These are phyloP conservation scores for Festucalex cinctus DNA, from an alignment of 2,113 vertebrate species.

Conservation along the genomic window DNA sequence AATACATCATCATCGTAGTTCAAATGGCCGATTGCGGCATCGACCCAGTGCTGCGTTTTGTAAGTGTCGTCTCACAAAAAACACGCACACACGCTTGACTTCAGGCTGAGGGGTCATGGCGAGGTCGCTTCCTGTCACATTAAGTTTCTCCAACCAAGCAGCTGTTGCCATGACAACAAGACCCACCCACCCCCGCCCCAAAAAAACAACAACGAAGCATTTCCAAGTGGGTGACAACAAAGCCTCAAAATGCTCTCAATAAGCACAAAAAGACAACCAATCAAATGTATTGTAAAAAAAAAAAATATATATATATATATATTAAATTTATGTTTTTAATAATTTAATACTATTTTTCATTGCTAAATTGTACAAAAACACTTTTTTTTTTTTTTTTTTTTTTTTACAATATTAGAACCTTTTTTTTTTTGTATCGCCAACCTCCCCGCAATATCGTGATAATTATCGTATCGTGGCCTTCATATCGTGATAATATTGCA, in stretches of 20 bases:
- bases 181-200: neutral
- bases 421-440: too few relatives aligned
- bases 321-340: too few relatives aligned
- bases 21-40: neutral
- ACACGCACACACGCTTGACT: conserved; percentile 9
- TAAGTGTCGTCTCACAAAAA: neutral
- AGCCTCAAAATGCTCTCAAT: neutral
- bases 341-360: too few relatives aligned
- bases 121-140: conserved; percentile 42
- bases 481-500: too few relatives aligned
- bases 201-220: neutral
- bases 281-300: too few relatives aligned
- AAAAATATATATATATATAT: too few relatives aligned
- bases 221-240: neutral
- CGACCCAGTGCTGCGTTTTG: neutral
- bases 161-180: conserved; percentile 25
- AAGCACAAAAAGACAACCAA: neutral
- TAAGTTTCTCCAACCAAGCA: conserved; percentile 13
- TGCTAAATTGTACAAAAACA: too few relatives aligned
- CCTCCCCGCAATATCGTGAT: too few relatives aligned
- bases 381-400: too few relatives aligned
- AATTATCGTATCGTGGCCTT: too few relatives aligned
- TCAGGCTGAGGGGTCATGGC: conserved; percentile 24
- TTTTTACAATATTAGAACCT: too few relatives aligned
- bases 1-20: neutral